Conservation (phyloP, 1,140 invertebrate species). For the Drosophila busckii region DNA sequence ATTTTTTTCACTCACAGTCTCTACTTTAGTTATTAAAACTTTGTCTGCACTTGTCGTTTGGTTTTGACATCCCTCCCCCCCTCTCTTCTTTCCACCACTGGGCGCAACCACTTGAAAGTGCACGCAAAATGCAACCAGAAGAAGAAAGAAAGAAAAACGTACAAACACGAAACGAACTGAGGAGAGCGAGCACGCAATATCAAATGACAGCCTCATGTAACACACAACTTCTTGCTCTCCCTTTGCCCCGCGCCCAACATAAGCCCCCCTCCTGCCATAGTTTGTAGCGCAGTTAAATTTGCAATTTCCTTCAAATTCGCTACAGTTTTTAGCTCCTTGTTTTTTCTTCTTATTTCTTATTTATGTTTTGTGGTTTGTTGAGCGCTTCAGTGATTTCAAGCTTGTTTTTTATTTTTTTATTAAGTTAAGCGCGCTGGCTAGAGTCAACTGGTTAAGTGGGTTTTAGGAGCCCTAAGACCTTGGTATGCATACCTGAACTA, state of each 20-base stretch:
- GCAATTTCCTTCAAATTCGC: slow-evolving; percentile 15
- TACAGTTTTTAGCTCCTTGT: slow-evolving; percentile 7
- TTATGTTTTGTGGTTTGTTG: slow-evolving; percentile 6
- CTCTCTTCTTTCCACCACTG: neutral
- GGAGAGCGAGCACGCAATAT: slow-evolving; percentile 27
- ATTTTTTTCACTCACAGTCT: neutral
- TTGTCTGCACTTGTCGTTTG: slow-evolving; percentile 23
- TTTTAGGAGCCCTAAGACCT: slow-evolving; percentile 1
- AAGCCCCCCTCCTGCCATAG: neutral
- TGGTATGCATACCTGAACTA: slow-evolving; percentile 2
- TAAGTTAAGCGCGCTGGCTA: neutral
- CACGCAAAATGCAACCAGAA: slow-evolving; percentile 27
- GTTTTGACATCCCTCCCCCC: neutral
- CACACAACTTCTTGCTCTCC: neutral
- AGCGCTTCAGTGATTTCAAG: slow-evolving; percentile 27
- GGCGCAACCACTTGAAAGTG: slow-evolving; percentile 24
- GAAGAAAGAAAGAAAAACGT: slow-evolving; percentile 1
- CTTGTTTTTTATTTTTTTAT: too few species aligned
- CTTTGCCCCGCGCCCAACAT: neutral
- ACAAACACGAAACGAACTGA: neutral
- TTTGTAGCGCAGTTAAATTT: neutral
- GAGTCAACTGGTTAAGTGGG: slow-evolving; percentile 24
- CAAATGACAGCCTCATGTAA: slow-evolving; percentile 34
- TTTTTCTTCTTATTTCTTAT: neutral
- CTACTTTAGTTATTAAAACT: slow-evolving; percentile 9